phyloP scores from a whole-genome alignment of 2,797 vertebrate species.

The Scolopax rusticola region DNA sequence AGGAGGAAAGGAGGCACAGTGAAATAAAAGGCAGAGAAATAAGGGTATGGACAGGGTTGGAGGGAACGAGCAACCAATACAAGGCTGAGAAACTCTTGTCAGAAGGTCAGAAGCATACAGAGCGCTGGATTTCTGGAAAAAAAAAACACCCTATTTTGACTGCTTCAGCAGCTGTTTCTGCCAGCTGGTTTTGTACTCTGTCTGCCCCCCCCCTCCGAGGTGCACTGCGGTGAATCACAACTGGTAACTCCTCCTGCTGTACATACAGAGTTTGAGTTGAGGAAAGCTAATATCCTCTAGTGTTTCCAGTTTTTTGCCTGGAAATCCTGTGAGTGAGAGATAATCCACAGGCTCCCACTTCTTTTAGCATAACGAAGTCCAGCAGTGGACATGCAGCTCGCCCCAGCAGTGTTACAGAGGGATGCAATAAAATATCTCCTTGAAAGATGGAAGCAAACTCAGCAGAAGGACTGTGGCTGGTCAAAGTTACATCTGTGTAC shows the following conservation, averaged over 20 bases:
- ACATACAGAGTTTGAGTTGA: neutral
- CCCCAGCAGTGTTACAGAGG: rapidly evolving
- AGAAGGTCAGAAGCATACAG: neutral
- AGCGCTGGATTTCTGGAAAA: neutral
- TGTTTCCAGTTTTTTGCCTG: neutral
- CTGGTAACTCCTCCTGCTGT: slow-evolving; percentile 4
- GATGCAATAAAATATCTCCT: neutral
- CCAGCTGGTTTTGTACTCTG: slow-evolving; percentile 47
- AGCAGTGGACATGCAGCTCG: neutral
- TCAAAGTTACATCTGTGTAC: neutral
- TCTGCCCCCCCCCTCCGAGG: rapidly evolving
- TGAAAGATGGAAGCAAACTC: neutral
- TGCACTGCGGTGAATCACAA: neutral
- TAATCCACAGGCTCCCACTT: neutral
- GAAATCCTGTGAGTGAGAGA: neutral
- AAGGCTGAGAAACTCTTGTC: neutral
- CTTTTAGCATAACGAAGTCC: neutral
- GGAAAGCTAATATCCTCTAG: slow-evolving; percentile 4
- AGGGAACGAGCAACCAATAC: neutral
- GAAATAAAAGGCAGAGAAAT: neutral
- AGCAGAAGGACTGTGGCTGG: neutral
- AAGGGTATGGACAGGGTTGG: neutral
- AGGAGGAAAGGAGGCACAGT: neutral
- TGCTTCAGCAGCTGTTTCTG: slow-evolving; percentile 47
- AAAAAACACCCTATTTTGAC: neutral